These are phyloP conservation scores for Ruditapes philippinarum DNA, from an alignment of 1,140 invertebrate genomes.

Conservation along the genomic window DNA sequence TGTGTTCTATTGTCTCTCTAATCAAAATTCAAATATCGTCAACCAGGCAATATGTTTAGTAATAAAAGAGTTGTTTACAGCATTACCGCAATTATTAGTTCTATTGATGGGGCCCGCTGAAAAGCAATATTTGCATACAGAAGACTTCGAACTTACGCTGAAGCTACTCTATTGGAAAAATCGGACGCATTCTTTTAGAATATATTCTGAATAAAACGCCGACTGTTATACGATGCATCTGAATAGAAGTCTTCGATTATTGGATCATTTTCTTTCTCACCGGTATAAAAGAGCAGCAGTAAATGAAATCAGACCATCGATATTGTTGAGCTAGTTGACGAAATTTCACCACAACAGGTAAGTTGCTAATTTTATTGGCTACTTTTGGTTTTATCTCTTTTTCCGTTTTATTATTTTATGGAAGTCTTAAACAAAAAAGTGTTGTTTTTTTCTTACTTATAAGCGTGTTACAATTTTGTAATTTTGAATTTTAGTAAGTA, in stretches of 20 bases:
- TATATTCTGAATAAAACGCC: not conserved
- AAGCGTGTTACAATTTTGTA: too few species aligned
- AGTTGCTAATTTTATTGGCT: too few species aligned
- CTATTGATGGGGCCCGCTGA: not conserved
- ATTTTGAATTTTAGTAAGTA: too few species aligned
- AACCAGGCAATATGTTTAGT: not conserved
- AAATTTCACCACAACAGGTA: too few species aligned
- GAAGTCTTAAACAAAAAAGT: too few species aligned
- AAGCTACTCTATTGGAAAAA: conserved; percentile 30
- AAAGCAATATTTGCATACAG: conserved; percentile 38
- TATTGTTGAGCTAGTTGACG: too few species aligned
- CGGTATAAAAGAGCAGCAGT: not conserved
- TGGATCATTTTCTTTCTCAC: not conserved
- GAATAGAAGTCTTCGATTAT: conserved; percentile 14
- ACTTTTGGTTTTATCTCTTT: too few species aligned
- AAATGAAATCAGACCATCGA: too few species aligned
- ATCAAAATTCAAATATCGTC: not conserved
- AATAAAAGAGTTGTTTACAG: conserved; percentile 39
- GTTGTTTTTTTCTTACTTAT: too few species aligned
- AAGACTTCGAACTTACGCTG: not conserved
- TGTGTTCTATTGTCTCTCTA: not conserved
- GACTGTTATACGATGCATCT: not conserved
- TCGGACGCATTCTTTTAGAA: not conserved
- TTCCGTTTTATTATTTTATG: too few species aligned
- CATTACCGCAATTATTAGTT: conserved; percentile 22